Base-by-base conservation (phyloP, 2,113 vertebrate species). In the Vidua chalybeata region DNA sequence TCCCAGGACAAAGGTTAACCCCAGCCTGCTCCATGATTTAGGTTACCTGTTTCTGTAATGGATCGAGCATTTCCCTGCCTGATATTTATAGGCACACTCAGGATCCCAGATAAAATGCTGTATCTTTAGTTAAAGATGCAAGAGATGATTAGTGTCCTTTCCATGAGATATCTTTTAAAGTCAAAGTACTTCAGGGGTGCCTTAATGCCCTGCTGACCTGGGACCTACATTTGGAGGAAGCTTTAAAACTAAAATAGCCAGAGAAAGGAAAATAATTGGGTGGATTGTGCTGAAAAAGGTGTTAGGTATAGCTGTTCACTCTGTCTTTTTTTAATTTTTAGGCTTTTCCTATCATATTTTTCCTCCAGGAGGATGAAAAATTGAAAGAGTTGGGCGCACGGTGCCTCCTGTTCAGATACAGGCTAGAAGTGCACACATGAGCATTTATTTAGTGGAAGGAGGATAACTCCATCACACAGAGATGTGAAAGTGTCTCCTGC, bases 281-380 rank as follows among this genome's bases (percentile, higher is more conserved):
- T 62, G 58, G 79, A 83, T 91, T 80, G 88, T 85, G 62, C 81
- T 92, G 89, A 93, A 56, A 71, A 95, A 95, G 68, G 67, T 74
- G 79, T 63, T 80, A 64, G 76, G 73, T 46, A 82, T 31, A 78
- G 59, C 78, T 84, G 61, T 35, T 94, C 81, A 63, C 72, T 84
- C 56, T 51, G 26, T 84, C 66, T 95, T 84, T 88, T 94, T 97
- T 93, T 87, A 90, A 89, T 94, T 94, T 95, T 95, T 93, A 82
- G 48, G 64, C 69, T 87, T 96, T 95, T 88, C 67, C 75, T 77
- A 71, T 63, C 66, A 52, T 54, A 45, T 91, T 95, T 91, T 86
- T 71, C 89, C 87, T 84, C 51, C 77, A 90, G 83, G 93, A 92
- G 37, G 69, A 93, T 93, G 94, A 96, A 88, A 96, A 95, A 93